A percentile compares a stretch with the other conserved stretches of the same genome.
phyloP scores from a whole-genome alignment of 2,888 invertebrate species.

The Drosophila buzzatii region DNA sequence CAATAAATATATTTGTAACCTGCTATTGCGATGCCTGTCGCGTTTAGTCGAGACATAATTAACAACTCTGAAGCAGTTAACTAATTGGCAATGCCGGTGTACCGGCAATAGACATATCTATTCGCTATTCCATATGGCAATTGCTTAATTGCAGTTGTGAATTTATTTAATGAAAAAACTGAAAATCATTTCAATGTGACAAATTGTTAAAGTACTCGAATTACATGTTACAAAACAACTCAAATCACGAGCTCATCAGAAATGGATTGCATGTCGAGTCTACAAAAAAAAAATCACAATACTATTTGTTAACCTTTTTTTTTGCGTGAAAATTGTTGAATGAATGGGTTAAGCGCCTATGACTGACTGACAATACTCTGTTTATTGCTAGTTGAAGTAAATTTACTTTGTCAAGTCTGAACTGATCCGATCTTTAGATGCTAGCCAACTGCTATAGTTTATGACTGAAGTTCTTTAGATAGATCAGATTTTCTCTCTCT shows the following conservation, averaged over 20 bases:
- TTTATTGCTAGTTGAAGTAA: too few relatives aligned
- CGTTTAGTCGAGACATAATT: neutral
- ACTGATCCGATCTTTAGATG: neutral
- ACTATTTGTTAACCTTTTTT: conserved; percentile 21
- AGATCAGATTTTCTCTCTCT: too few relatives aligned
- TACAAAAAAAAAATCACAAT: conserved; percentile 1
- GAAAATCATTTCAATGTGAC: conserved; percentile 27
- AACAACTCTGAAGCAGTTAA: conserved; percentile 16
- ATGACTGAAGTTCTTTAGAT: too few relatives aligned
- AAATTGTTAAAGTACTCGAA: conserved; percentile 59
- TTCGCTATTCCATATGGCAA: conserved; percentile 16
- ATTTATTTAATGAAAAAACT: conserved; percentile 16
- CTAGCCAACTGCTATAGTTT: too few relatives aligned
- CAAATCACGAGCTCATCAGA: conserved; percentile 47
- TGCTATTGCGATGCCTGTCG: conserved; percentile 4
- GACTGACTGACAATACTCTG: neutral
- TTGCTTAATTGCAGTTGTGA: conserved; percentile 29
- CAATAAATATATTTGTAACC: conserved; percentile 15
- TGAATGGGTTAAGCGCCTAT: neutral
- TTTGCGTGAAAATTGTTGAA: conserved; percentile 50
- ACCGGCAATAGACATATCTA: conserved; percentile 8
- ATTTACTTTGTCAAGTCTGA: neutral
- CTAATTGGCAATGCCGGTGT: conserved; percentile 21
- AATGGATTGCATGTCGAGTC: conserved; percentile 47
- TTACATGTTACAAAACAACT: conserved; percentile 53